Conservation (phyloP, 2,113 vertebrate genomes). For the Alouatta palliata region DNA sequence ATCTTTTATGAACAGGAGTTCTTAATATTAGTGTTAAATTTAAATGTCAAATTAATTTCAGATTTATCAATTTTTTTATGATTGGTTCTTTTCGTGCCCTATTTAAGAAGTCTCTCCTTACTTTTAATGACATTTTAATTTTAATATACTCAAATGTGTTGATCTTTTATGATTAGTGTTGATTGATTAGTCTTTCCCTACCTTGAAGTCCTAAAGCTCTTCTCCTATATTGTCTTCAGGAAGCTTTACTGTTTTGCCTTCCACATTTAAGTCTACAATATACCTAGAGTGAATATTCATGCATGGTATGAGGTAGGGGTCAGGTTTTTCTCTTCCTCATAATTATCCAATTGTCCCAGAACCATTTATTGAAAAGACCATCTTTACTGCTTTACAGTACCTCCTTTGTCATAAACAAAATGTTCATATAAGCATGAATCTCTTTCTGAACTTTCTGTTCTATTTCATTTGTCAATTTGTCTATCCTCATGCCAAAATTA, state of each 20-base stretch:
- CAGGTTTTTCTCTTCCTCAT: background rate
- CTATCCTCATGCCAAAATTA: conserved; percentile 5
- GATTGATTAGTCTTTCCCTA: conserved; percentile 4
- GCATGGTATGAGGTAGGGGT: background rate
- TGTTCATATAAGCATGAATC: background rate
- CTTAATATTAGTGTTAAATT: background rate
- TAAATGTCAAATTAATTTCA: background rate
- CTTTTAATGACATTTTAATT: conserved; percentile 28
- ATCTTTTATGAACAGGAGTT: background rate
- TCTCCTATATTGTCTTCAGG: background rate
- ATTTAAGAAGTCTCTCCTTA: background rate
- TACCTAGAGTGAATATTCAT: background rate
- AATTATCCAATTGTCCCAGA: background rate
- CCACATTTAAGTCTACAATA: background rate
- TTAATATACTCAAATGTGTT: background rate
- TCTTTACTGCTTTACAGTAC: background rate
- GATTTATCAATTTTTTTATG: background rate
- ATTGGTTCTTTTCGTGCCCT: background rate
- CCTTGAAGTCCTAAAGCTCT: background rate
- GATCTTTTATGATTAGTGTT: background rate
- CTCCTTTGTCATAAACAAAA: conserved; percentile 43
- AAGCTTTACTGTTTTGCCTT: background rate
- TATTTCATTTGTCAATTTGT: background rate
- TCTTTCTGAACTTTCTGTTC: conserved; percentile 16
- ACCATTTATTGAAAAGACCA: background rate